phyloP scores from a whole-genome alignment of 2,888 invertebrate species.

The Ashinkailepas kermadecensis region DNA sequence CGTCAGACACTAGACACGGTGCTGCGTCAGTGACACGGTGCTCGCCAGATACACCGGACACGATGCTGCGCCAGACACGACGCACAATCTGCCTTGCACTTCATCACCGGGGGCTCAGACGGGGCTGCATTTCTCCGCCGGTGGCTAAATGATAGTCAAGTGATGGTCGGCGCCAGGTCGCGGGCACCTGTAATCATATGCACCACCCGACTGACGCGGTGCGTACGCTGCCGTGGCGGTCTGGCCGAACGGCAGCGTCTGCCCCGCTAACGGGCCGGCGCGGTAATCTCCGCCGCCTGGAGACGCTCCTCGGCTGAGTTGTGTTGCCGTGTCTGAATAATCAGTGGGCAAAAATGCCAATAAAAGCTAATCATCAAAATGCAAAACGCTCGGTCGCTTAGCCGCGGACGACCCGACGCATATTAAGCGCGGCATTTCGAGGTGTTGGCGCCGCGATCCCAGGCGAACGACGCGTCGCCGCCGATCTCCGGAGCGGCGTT shows the following conservation, averaged over 20 bases:
- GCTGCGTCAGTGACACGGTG: too few species aligned
- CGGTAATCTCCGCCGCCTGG: neutral
- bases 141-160: too few species aligned
- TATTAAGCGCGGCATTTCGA: conserved; percentile 3
- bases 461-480: too few species aligned
- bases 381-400: conserved; percentile 5
- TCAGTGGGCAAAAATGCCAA: conserved; percentile 4
- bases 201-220: neutral
- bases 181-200: neutral
- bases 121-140: too few species aligned
- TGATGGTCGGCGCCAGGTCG: too few species aligned
- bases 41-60: too few species aligned
- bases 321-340: neutral
- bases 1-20: too few species aligned
- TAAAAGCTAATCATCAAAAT: conserved; percentile 19
- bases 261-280: neutral
- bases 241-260: neutral
- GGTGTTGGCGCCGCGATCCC: too few species aligned
- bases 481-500: too few species aligned
- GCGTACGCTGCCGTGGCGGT: neutral
- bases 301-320: neutral
- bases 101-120: too few species aligned
- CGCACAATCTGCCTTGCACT: too few species aligned
- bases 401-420: neutral
- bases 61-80: too few species aligned